phyloP scores from a whole-genome alignment of 2,888 invertebrate genomes.

The Leptinotarsa rubiginosa region DNA sequence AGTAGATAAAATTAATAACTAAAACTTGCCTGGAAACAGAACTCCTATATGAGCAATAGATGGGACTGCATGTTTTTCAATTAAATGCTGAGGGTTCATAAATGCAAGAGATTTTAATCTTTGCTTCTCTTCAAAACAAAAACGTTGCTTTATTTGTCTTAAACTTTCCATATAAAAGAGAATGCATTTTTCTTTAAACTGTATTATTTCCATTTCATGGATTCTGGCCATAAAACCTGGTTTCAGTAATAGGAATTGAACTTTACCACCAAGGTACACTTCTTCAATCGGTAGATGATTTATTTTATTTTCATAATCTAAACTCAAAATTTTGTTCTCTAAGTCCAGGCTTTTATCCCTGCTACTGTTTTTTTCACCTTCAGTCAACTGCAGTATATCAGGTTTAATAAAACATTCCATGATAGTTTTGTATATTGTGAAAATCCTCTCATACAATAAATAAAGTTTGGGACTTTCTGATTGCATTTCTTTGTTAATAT shows the following conservation, averaged over 20 bases:
- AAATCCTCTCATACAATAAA: neutral
- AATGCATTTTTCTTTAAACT: conserved; percentile 23
- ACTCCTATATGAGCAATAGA: neutral
- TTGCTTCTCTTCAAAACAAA: conserved; percentile 7
- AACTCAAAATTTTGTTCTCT: conserved; percentile 16
- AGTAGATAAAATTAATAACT: neutral
- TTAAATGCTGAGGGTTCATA: neutral
- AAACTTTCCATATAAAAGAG: conserved; percentile 11
- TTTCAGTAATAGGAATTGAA: conserved; percentile 9
- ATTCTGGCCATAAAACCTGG: conserved; percentile 13
- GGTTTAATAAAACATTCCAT: conserved; percentile 1
- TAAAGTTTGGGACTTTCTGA: conserved; percentile 3
- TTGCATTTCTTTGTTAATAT: conserved; percentile 3
- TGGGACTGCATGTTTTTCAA: neutral
- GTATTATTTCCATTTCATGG: conserved; percentile 14
- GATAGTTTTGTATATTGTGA: conserved; percentile 3
- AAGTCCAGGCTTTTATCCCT: neutral
- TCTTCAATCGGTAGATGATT: conserved; percentile 20
- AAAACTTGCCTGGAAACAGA: neutral
- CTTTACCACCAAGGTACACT: neutral
- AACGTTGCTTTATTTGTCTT: conserved; percentile 20
- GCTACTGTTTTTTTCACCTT: conserved; percentile 3
- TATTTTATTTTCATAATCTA: conserved; percentile 13
- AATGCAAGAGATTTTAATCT: neutral
- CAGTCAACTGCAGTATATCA: neutral